phyloP scores from a whole-genome alignment of 1,140 invertebrate genomes.

The Eriocheir sinensis region DNA sequence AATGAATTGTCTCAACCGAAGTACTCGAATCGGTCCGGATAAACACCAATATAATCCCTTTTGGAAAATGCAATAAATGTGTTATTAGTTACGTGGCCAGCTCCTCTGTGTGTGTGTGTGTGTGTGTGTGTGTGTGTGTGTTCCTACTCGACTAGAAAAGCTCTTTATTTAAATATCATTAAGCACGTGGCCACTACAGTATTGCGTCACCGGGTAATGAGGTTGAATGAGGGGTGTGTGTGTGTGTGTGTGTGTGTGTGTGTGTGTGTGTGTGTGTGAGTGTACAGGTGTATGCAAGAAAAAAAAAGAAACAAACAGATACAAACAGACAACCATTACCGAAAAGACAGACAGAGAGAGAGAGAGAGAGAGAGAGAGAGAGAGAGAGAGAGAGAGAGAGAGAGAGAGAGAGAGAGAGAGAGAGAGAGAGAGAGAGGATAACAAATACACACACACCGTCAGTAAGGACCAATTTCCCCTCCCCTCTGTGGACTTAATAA shows the following conservation, averaged over 20 bases:
- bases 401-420: not conserved
- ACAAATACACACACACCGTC: conserved; percentile 12
- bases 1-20: not conserved
- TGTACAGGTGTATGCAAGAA: not conserved
- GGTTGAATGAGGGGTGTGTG: not conserved
- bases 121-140: conserved; percentile 9
- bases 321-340: not conserved
- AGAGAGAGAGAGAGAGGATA: not conserved
- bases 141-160: not conserved
- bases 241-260: not conserved
- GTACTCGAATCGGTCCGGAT: conserved; percentile 3
- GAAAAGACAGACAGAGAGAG: not conserved
- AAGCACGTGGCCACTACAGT: not conserved
- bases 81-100: not conserved
- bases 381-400: too few relatives aligned
- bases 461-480: conserved; percentile 8
- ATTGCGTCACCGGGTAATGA: not conserved
- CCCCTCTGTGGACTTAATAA: conserved; percentile 29
- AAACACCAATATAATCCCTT: not conserved
- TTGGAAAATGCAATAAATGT: conserved; percentile 26
- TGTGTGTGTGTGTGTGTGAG: conserved; percentile 21
- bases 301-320: not conserved
- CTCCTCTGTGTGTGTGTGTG: not conserved
- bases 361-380: not conserved
- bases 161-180: not conserved